Evolutionary conservation across 2,113 vertebrate species (phyloP), one percentile per base, ranked within the genome.

Genomic region (Galeopterus variegatus): DNA sequence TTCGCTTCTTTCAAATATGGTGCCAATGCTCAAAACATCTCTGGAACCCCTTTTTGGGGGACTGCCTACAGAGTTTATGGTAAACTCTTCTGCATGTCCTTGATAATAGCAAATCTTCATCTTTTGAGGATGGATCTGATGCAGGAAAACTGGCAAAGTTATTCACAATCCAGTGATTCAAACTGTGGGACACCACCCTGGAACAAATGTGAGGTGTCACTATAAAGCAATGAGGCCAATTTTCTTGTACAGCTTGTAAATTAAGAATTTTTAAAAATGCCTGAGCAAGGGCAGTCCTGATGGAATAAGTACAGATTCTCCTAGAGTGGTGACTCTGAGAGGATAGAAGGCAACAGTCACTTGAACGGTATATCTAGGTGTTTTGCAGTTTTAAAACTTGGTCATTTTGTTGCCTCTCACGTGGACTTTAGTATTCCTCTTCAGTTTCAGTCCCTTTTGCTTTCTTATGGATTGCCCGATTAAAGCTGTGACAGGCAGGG

Each of bases 401-500:
- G 70, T 31, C 65, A 58, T 64, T 48, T 62, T 64, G 48, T 76
- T 24, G 26, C 72, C 92, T 92, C 93, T 36, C 65, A 8, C n/a
- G 5, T 6, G 56, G 45, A 73, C 54, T 85, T 94, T 97, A 99
- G 95, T 97, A 98, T 5, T 99, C 99, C 94, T 99, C 98, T 9
- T 99, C 99, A 0, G 85, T 36, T 19, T 99, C 99, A 0, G 96
- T 76, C 52, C 99, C 98, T 93, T 98, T 98, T 67, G 97, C 95
- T 88, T 99, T 99, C 98, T 99, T 99, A 33, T 99, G 99, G 70
- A 99, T 98, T 0, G 99, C 98, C 4, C 99, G 98, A 77, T 99
- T 99, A 95, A 99, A 99, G 99, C 99, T 99, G 98, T 99, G 99
- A 98, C 99, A 99, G 10, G 99, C 99, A 0, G 99, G 99, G 54